These are phyloP conservation scores for Microdon myrmicae DNA, from an alignment of 2,888 invertebrate species.

Conservation along the genomic window DNA sequence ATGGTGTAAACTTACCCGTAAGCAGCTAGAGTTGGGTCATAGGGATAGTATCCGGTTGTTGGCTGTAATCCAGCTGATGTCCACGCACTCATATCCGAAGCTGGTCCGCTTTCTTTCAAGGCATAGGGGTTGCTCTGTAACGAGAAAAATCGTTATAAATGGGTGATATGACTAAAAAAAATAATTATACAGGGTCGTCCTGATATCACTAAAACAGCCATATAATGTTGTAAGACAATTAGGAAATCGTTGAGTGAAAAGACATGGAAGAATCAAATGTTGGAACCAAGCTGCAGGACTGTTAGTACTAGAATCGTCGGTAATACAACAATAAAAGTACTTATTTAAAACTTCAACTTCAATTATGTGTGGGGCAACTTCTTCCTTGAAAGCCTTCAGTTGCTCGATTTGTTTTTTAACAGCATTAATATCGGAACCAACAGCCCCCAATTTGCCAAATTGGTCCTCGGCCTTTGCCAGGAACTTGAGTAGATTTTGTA, in stretches of 20 bases:
- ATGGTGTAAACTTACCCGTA: constrained; percentile 81
- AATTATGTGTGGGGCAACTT: constrained; percentile 97
- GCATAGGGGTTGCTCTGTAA: constrained; percentile 91
- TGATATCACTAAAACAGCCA: background rate
- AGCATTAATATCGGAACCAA: constrained; percentile 92
- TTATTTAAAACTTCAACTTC: constrained; percentile 96
- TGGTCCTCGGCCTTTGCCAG: constrained; percentile 87
- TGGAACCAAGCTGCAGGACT: too few relatives aligned
- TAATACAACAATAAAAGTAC: constrained; percentile 67
- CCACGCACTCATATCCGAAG: constrained; percentile 92
- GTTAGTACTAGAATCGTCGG: too few relatives aligned
- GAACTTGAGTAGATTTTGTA: constrained; percentile 87
- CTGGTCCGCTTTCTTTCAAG: constrained; percentile 83
- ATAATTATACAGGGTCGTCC: background rate
- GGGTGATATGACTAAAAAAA: background rate
- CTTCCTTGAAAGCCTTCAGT: constrained; percentile 91
- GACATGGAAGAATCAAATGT: too few relatives aligned
- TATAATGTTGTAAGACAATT: too few relatives aligned
- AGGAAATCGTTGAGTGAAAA: too few relatives aligned
- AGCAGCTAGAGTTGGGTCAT: constrained; percentile 91
- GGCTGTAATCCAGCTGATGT: constrained; percentile 90
- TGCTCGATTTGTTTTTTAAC: constrained; percentile 94
- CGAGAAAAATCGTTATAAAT: constrained; percentile 12
- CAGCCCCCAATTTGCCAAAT: constrained; percentile 84
- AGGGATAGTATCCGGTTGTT: constrained; percentile 91